These are phyloP conservation scores for Silurus meridionalis DNA, from an alignment of 2,113 vertebrate species.

Conservation along the genomic window DNA sequence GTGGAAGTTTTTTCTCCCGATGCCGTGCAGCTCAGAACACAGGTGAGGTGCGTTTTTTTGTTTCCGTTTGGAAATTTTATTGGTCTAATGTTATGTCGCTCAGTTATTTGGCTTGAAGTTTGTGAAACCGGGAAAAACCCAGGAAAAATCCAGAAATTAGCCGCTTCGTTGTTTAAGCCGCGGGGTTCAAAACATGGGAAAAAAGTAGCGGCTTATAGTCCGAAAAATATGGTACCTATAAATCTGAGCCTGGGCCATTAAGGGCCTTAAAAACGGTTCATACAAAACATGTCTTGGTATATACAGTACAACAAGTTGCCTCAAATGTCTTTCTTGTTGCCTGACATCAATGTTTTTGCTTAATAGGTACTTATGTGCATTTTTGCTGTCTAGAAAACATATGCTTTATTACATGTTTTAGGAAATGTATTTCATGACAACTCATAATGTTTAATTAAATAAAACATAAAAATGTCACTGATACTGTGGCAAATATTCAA, in stretches of 20 bases:
- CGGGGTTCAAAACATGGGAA: too few species aligned
- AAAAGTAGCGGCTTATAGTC: too few species aligned
- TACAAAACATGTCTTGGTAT: neutral
- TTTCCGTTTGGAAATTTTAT: too few species aligned
- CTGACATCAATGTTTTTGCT: neutral
- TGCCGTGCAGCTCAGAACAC: too few species aligned
- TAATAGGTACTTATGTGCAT: neutral
- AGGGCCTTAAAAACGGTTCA: neutral
- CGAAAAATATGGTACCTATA: too few species aligned
- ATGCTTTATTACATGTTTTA: neutral
- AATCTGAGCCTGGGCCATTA: neutral
- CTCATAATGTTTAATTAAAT: neutral
- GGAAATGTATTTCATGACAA: neutral
- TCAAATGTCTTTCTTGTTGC: neutral
- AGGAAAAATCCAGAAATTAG: too few species aligned
- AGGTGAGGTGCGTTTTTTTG: too few species aligned
- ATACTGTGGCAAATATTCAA: neutral
- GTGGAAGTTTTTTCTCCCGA: too few species aligned
- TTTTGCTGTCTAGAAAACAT: neutral
- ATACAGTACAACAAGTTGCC: neutral
- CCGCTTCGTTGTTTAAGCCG: too few species aligned
- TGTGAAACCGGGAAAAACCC: too few species aligned
- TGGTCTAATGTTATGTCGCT: too few species aligned
- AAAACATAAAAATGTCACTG: neutral
- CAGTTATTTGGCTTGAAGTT: too few species aligned